These are phyloP conservation scores for Chrysolina haemoptera DNA, from an alignment of 2,888 invertebrate species.

Conservation along the genomic window DNA sequence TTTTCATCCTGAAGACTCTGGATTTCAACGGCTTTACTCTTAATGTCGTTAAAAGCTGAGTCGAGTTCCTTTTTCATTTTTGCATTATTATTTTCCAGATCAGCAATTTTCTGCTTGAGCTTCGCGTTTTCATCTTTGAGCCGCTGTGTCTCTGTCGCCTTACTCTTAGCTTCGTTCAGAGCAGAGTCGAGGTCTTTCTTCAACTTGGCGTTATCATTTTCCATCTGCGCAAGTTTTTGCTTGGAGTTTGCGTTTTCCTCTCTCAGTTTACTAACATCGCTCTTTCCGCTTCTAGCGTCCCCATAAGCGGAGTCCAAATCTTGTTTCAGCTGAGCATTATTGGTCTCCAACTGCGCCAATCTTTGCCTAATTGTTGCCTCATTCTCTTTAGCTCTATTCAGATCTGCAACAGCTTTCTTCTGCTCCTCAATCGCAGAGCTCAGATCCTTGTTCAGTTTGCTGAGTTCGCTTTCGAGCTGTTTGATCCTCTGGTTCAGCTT, in stretches of 20 bases:
- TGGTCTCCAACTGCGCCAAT: slow-evolving; percentile 41
- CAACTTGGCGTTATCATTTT: slow-evolving; percentile 48
- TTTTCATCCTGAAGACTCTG: slow-evolving; percentile 35
- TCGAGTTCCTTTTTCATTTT: slow-evolving; percentile 39
- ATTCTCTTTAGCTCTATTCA: slow-evolving; percentile 29
- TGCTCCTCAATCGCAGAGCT: slow-evolving; percentile 27
- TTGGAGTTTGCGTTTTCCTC: slow-evolving; percentile 50
- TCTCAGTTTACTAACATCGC: slow-evolving; percentile 39
- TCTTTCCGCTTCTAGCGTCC: slow-evolving; percentile 40
- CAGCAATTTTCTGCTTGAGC: slow-evolving; percentile 46
- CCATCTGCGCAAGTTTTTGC: slow-evolving; percentile 46
- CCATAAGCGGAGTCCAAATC: slow-evolving; percentile 44
- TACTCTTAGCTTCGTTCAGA: slow-evolving; percentile 29
- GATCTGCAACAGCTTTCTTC: slow-evolving; percentile 23
- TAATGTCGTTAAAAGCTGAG: slow-evolving; percentile 25
- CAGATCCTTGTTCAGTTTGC: slow-evolving; percentile 45
- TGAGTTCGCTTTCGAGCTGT: slow-evolving; percentile 47
- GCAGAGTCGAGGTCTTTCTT: slow-evolving; percentile 46
- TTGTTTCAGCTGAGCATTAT: slow-evolving; percentile 50
- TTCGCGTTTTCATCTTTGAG: slow-evolving; percentile 48
- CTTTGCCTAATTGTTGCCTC: slow-evolving; percentile 30
- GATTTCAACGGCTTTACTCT: slow-evolving; percentile 25
- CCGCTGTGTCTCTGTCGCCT: slow-evolving; percentile 30
- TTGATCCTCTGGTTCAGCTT: slow-evolving; percentile 44
- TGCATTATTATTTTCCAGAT: slow-evolving; percentile 45